A percentile compares a stretch with the other conserved stretches of the same genome.
phyloP scores from a whole-genome alignment of 2,888 invertebrate genomes.

The Drosophila pegasa region DNA sequence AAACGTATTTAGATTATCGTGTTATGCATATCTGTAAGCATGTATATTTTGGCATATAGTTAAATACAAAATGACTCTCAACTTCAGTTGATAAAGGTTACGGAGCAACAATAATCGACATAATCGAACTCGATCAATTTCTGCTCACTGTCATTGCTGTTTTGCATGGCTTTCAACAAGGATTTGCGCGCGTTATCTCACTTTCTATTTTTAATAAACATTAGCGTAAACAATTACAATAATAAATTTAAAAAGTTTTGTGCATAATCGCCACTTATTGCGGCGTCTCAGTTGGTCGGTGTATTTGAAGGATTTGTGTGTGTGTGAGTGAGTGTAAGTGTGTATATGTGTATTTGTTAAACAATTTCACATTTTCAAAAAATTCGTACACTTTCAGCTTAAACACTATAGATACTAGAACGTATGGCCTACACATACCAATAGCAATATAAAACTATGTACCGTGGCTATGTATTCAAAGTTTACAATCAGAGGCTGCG shows the following conservation, averaged over 20 bases:
- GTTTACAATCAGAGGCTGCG: slow-evolving; percentile 53
- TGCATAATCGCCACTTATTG: slow-evolving; percentile 56
- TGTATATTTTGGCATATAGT: slow-evolving; percentile 20
- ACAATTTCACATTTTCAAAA: slow-evolving; percentile 76
- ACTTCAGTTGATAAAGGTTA: slow-evolving; percentile 46
- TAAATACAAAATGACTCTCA: slow-evolving; percentile 42
- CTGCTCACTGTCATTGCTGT: slow-evolving; percentile 24
- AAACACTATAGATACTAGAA: slow-evolving; percentile 74
- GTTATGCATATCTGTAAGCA: slow-evolving; percentile 15
- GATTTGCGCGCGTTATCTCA: slow-evolving; percentile 36
- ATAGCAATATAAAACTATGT: slow-evolving; percentile 69
- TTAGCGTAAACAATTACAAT: slow-evolving; percentile 29
- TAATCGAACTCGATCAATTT: slow-evolving; percentile 13
- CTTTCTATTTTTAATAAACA: slow-evolving; percentile 9
- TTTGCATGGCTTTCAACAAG: slow-evolving; percentile 35
- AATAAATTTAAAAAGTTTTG: slow-evolving; percentile 43
- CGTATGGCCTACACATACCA: slow-evolving; percentile 77
- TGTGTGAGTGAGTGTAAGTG: slow-evolving; percentile 32
- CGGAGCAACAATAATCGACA: slow-evolving; percentile 29
- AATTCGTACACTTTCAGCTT: slow-evolving; percentile 79
- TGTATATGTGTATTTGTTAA: slow-evolving; percentile 70
- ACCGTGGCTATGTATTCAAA: slow-evolving; percentile 48
- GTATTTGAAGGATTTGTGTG: slow-evolving; percentile 16
- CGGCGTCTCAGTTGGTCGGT: slow-evolving; percentile 35
- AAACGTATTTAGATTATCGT: slow-evolving; percentile 20